Percentiles rank a stretch among this genome's conserved stretches.
Conservation (phyloP, 30 jellyfish, hydroid and myxozoan species). For the Cassiopea andromeda region DNA sequence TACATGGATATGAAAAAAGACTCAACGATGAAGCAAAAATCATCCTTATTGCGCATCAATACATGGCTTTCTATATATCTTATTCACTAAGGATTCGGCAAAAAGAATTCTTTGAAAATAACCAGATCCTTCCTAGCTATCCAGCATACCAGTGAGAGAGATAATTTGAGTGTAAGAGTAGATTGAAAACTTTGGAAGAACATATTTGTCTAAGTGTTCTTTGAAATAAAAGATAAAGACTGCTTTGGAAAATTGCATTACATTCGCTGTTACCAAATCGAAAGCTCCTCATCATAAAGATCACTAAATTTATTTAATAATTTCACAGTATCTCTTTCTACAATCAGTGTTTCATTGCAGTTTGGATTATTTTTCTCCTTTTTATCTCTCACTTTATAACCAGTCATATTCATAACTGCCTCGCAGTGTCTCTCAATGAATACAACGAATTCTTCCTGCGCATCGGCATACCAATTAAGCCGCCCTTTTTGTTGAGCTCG, state of each 20-base stretch:
- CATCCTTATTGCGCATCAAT: too few species aligned
- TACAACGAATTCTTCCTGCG: constrained; percentile 2
- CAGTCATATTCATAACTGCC: constrained; percentile 17
- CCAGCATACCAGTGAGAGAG: not conserved
- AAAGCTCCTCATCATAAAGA: not conserved
- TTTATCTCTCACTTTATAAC: not conserved
- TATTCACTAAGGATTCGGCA: too few species aligned
- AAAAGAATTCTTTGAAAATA: too few species aligned
- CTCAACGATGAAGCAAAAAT: too few species aligned
- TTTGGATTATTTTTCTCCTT: not conserved
- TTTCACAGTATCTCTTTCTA: not conserved
- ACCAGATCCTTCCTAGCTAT: not conserved
- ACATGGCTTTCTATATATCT: not conserved
- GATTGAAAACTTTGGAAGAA: not conserved
- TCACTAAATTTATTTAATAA: not conserved
- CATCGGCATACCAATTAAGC: constrained; percentile 36
- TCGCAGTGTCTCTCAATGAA: constrained; percentile 15
- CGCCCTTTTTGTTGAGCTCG: not conserved
- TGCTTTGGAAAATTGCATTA: not conserved
- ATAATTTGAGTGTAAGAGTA: not conserved
- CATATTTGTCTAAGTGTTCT: too few species aligned
- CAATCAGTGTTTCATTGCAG: not conserved
- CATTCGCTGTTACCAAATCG: not conserved
- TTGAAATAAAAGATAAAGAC: not conserved
- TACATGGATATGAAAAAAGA: too few species aligned